These are phyloP conservation scores for Anguilla japonica DNA, from an alignment of 2,113 vertebrate species.

Conservation along the genomic window DNA sequence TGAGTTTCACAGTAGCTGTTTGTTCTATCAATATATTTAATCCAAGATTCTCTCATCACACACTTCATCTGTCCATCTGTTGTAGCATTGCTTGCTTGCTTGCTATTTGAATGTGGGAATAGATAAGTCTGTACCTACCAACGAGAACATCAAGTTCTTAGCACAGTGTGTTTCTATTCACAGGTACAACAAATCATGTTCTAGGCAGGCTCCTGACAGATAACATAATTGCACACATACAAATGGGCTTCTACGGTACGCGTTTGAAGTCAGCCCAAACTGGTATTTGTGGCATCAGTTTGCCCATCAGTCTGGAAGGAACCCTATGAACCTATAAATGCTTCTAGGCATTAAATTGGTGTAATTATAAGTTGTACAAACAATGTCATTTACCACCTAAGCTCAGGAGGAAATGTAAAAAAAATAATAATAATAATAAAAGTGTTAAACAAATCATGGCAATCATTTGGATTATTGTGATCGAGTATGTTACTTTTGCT, in stretches of 20 bases:
- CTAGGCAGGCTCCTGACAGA: neutral
- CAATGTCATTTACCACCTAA: neutral
- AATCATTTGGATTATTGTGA: neutral
- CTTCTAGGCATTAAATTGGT: too few species aligned
- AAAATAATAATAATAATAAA: neutral
- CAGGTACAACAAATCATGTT: neutral
- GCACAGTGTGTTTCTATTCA: neutral
- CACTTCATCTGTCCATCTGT: too few species aligned
- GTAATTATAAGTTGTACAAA: neutral
- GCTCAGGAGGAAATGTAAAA: neutral
- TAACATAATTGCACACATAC: neutral
- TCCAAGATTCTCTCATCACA: too few species aligned
- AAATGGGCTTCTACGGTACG: neutral
- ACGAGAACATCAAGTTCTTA: neutral
- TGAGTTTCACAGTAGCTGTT: neutral
- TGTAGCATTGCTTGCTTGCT: neutral
- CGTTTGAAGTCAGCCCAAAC: neutral
- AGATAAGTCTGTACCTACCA: neutral
- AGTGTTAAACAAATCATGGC: neutral
- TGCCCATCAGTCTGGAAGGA: too few species aligned
- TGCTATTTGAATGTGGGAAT: neutral
- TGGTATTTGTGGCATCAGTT: too few species aligned
- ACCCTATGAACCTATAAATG: too few species aligned
- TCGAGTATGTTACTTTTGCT: neutral
- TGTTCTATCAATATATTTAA: neutral